These are phyloP conservation scores for Hippocampus kuda DNA, from an alignment of 2,797 vertebrate genomes.

Conservation along the genomic window DNA sequence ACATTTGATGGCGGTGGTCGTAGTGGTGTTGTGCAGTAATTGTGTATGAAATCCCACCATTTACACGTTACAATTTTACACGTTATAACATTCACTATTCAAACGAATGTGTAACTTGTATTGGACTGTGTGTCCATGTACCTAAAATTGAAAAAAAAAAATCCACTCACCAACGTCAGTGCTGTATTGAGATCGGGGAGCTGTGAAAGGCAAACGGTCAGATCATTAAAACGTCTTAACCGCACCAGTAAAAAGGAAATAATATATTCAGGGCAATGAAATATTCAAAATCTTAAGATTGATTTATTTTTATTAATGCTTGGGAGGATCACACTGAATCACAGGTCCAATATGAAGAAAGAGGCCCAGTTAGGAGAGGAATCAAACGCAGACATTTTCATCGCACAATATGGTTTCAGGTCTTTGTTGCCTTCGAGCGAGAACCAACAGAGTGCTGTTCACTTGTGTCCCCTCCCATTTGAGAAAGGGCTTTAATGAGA, in stretches of 20 bases:
- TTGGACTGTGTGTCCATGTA: not conserved
- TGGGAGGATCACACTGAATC: not conserved
- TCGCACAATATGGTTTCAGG: constrained; percentile 28
- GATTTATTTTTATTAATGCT: not conserved
- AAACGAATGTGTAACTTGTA: not conserved
- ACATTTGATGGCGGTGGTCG: not conserved
- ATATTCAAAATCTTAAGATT: not conserved
- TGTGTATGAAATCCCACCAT: not conserved
- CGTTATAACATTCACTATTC: not conserved
- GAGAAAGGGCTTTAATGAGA: constrained; percentile 49
- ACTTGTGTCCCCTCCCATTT: constrained; percentile 36
- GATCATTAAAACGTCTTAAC: not conserved
- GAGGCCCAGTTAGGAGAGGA: constrained; percentile 12
- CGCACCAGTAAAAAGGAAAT: not conserved
- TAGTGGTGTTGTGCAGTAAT: too few species aligned
- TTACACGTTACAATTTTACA: not conserved
- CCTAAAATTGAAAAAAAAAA: not conserved
- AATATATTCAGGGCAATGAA: not conserved
- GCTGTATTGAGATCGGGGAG: constrained; percentile 54
- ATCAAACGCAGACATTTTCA: constrained; percentile 23
- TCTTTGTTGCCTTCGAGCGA: constrained; percentile 25
- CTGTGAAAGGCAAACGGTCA: constrained; percentile 36
- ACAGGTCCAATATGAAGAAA: not conserved
- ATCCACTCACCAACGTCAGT: constrained; percentile 52
- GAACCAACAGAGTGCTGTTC: constrained; percentile 23